Evolutionary conservation across 2,113 vertebrate genomes (phyloP), one percentile per base, ranked within the genome.

Genomic region (Erythrocebus patas): DNA sequence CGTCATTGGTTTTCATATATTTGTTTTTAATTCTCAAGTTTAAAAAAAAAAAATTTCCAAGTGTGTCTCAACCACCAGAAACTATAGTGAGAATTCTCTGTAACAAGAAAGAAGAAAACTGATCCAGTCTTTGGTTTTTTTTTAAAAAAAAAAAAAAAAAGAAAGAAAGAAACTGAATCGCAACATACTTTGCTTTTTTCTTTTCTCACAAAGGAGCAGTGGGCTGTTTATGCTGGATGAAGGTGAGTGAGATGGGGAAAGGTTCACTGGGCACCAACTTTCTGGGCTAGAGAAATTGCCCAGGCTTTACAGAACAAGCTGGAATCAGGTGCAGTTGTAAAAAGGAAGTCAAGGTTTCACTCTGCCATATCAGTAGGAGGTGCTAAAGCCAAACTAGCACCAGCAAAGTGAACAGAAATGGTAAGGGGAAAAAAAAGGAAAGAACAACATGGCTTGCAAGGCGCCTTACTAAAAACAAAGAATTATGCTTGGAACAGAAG

Each of bases 1-100:
- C 38, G 55, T 48, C 30, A 0, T 8, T 32, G 14, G 14, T 25
- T 93, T 88, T 82, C 76, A 25, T 87, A 57, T 23, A 32, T 89
- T 61, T 78, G 20, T 45, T 84, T 89, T 93, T 57, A 86, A 94
- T 66, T 90, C 38, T 79, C 84, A 90, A 61, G 20, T 22, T 61
- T 20, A 2, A 3, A 22, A 48, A 52, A 59, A 27, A 32, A 38
- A 32, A 32, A 12, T 93, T 70, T 76, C 40, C 48, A 61, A 57
- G 8, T 50, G 8, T 72, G 17, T 55, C 55, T n/a, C 4, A 11
- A 35, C 59, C 55, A 32, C 72, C 61, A 75, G 90, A 75, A 84
- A 48, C n/a, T 66, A 22, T 73, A 75, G 12, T n/a, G 3, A 87
- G 86, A 64, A 50, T 81, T 50, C 50, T 91, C 17, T 45, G 30